Base-by-base conservation (phyloP, 2,113 vertebrate species). In the Ifrita kowaldi region DNA sequence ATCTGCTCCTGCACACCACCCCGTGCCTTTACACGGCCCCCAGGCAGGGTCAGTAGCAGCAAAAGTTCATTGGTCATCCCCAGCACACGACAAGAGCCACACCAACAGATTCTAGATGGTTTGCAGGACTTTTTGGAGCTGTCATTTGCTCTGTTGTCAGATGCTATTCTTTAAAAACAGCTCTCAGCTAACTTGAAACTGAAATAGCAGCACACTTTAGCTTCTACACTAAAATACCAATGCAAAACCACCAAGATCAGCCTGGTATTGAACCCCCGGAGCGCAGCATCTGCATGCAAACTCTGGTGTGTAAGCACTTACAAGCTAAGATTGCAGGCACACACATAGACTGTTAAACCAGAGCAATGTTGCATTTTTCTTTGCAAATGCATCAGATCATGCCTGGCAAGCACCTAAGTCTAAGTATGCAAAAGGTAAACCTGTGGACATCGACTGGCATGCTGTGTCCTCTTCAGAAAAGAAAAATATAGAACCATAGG, bases 291-390 rank as follows among this genome's bases (percentile, higher is more conserved):
- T 79, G 46, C 20, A 7, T 12, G 11, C 28, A 50, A 41, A 53
- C 37, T 79, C 64, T 22, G 12, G 16, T 62, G n/a, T 62, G 50
- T 39, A 55, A 85, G 26, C 13, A 8, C 7, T 68, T 33, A 16
- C 3, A 63, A 32, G 21, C 44, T 52, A 15, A 63, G 10, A 27
- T 4, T n/a, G 30, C 32, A 64, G 56, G 39, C 22, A 41, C 4
- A 11, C 15, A 50, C 3, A 6, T 4, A 82, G 33, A 49, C 39
- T 35, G 9, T 21, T 46, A 71, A 75, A 24, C 16, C 49, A 84
- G 42, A 39, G 33, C 8, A 69, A 3, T 0, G 1, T 8, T 60
- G 39, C 3, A 0, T 39, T 53, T 67, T 82, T 47, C 20, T 74
- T 55, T 67, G 20, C 10, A 77, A 68, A 49, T 2, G 5, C 55